phyloP scores from a whole-genome alignment of 2,888 invertebrate genomes.

The Didymodactylos carnosus region DNA sequence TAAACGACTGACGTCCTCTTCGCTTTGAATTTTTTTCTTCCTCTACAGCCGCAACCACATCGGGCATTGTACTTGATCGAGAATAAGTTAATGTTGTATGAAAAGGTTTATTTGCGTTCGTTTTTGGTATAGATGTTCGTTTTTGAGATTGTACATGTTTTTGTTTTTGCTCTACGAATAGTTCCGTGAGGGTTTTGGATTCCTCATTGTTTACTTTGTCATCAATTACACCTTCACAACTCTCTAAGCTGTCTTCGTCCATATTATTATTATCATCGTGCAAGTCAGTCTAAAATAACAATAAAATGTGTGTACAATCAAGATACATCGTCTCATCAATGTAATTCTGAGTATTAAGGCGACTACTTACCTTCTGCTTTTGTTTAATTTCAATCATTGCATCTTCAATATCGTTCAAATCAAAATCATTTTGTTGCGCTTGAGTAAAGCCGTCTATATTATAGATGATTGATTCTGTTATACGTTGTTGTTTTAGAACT shows the following conservation, averaged over 20 bases:
- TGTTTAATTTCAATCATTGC: no score
- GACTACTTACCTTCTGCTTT: no score
- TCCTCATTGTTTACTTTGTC: neutral
- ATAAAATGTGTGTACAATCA: no score
- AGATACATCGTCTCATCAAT: no score
- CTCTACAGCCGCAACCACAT: neutral
- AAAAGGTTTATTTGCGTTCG: neutral
- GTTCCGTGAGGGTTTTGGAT: no score
- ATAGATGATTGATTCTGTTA: neutral
- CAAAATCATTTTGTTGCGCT: neutral
- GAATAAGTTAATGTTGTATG: neutral
- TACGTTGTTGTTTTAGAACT: no score
- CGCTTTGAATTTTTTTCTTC: no score
- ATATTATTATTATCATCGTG: neutral
- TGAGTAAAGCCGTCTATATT: neutral
- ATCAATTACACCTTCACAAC: neutral
- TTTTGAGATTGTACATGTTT: neutral
- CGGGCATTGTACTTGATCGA: neutral
- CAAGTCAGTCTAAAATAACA: no score
- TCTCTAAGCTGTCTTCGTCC: neutral
- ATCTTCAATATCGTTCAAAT: neutral
- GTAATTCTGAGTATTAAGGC: neutral
- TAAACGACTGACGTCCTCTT: no score
- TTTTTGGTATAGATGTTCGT: neutral
- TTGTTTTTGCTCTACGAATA: no score